A percentile compares a stretch with the other conserved stretches of the same genome.
These are phyloP conservation scores for Dendrolimus pini DNA, from an alignment of 2,888 invertebrate species.

Conservation along the genomic window DNA sequence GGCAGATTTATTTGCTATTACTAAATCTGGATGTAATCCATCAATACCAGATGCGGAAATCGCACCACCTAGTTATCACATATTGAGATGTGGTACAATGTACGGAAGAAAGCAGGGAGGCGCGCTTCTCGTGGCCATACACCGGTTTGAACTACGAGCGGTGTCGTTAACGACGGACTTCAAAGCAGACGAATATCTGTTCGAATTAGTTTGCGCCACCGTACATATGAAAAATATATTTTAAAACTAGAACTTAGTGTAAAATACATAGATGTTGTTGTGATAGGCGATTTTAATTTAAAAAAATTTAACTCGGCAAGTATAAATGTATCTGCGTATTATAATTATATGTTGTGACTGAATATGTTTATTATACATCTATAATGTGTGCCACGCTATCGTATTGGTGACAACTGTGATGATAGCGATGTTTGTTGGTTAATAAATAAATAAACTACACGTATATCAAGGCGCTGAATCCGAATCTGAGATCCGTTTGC, in stretches of 20 bases:
- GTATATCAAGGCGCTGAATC: too few relatives aligned
- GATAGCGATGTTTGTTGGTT: too few relatives aligned
- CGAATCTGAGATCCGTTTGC: too few relatives aligned
- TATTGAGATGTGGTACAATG: slow-evolving; percentile 5
- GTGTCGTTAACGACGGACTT: not conserved
- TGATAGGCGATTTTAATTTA: slow-evolving; percentile 10
- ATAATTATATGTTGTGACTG: too few relatives aligned
- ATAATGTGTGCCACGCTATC: too few relatives aligned
- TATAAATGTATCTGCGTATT: too few relatives aligned
- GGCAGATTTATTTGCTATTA: slow-evolving; percentile 7
- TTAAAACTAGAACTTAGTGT: slow-evolving; percentile 10
- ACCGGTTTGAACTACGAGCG: not conserved
- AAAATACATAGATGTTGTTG: slow-evolving; percentile 8
- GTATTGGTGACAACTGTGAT: too few relatives aligned
- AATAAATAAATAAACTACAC: too few relatives aligned
- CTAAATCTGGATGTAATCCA: slow-evolving; percentile 7
- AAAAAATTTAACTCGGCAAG: slow-evolving; percentile 2
- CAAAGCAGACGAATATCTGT: slow-evolving; percentile 6
- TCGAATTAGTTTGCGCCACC: slow-evolving; percentile 8
- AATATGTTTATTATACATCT: too few relatives aligned
- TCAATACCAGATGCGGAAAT: too few relatives aligned
- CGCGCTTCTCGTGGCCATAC: slow-evolving; percentile 1
- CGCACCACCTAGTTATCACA: slow-evolving; percentile 1
- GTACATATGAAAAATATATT: slow-evolving; percentile 1
- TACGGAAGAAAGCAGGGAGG: slow-evolving; percentile 5